Percentiles rank a stretch among this genome's conserved stretches.
Conservation (phyloP, 1,140 invertebrate genomes). For the Dufourea novaeangliae region DNA sequence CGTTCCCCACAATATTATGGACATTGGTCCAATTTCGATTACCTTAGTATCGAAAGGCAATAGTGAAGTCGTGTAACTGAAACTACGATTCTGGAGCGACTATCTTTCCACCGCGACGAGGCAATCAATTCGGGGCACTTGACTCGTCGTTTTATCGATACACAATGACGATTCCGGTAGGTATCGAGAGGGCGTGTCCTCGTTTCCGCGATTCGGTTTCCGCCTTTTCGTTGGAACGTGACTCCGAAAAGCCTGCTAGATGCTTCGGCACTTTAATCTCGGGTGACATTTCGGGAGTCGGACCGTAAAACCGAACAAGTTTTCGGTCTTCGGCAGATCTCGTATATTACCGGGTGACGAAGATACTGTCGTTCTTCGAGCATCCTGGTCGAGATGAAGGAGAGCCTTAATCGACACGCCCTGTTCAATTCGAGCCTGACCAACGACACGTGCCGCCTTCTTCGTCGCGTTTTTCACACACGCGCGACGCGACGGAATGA, state of each 20-base stretch:
- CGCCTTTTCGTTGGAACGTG: neutral
- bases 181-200: neutral
- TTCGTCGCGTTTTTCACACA: no score
- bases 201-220: neutral
- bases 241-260: neutral
- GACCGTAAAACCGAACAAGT: conserved; percentile 13
- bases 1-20: neutral
- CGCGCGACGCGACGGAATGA: no score
- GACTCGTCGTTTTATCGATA: neutral
- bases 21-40: no score
- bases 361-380: neutral
- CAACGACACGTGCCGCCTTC: no score
- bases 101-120: neutral
- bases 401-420: no score
- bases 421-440: no score
- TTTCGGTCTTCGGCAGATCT: neutral
- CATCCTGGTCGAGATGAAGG: neutral
- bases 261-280: neutral
- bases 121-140: neutral
- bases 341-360: neutral
- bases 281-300: neutral
- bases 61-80: no score
- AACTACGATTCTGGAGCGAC: neutral
- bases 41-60: no score
- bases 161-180: no score